Evolutionary conservation across 2,888 invertebrate genomes (phyloP), one percentile per base, ranked within the genome.

Genomic region (Malacosoma neustria): DNA sequence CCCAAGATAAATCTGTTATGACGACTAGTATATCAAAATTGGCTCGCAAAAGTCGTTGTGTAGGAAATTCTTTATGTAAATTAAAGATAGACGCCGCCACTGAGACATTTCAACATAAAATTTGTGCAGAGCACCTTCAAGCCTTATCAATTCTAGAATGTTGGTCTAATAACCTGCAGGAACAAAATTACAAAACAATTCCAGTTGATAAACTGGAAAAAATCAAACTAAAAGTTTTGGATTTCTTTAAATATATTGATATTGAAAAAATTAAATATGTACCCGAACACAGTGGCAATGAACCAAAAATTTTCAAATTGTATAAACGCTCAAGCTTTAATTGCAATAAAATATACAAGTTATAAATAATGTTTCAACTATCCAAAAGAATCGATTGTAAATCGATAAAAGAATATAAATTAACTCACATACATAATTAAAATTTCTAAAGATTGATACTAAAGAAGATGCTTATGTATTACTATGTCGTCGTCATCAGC

Each of bases 221-320:
- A 33, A 14, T 70, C 1, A 70, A 57, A 51, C 39, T 40, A 1
- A 52, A 45, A 32, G 30, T 72, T 1, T 41, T 12, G 2, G 42
- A 47, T n/a, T 38, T 64, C 11, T 29, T 67, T 1, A 54, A 59
- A 9, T 45, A 42, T 13, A 51, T 77, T 2, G 60, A 57, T 37
- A 41, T 71, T 9, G 59, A 71, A 39, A 76, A 72, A 56, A 75
- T 79, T 45, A 52, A 70, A 49, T 60, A 41, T 41, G 36, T 70
- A 36, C 62, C 70, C 7, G 42, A 49, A 7, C 62, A 61, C 39
- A 38, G 38, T 13, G 37, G 50, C n/a, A 37, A 43, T 2, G 49
- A 65, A 13, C 44, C 45, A 33, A 39, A 58, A 40, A 41, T 48
- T 22, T 34, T 65, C 14, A 57, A 53, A 38, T 54, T 77, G 39